phyloP scores from a whole-genome alignment of 2,113 vertebrate genomes.

The Mobula hypostoma region DNA sequence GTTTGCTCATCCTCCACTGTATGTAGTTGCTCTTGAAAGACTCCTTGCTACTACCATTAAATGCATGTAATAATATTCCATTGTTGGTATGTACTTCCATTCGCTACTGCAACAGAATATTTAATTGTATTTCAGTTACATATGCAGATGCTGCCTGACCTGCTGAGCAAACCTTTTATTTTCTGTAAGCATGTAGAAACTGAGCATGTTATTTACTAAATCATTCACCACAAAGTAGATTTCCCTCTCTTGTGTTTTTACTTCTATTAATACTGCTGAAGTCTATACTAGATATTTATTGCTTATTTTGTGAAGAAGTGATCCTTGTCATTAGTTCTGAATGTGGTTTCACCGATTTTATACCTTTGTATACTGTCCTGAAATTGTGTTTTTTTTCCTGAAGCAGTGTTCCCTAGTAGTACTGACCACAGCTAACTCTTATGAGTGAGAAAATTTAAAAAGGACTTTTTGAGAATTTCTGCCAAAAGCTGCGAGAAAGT shows the following conservation, averaged over 20 bases:
- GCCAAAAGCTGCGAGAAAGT: neutral
- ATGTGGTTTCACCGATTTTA: neutral
- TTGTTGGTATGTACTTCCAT: no score
- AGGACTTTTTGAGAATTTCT: no score
- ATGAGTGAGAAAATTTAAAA: neutral
- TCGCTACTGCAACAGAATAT: no score
- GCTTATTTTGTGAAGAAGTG: neutral
- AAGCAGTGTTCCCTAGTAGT: neutral
- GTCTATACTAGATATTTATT: neutral
- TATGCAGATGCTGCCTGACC: no score
- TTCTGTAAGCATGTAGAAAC: no score
- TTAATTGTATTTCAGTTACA: no score
- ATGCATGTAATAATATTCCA: no score
- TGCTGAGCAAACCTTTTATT: no score
- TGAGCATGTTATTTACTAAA: no score
- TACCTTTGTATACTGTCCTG: neutral
- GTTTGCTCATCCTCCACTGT: neutral
- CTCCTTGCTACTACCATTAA: no score
- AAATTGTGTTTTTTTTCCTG: no score
- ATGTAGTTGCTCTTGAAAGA: neutral
- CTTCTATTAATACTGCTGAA: neutral
- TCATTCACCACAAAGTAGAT: no score
- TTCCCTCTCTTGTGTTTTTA: neutral
- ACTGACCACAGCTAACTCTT: neutral
- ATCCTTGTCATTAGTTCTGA: neutral